These are phyloP conservation scores for Xestia ashworthii DNA, from an alignment of 2,888 invertebrate genomes.

Conservation along the genomic window DNA sequence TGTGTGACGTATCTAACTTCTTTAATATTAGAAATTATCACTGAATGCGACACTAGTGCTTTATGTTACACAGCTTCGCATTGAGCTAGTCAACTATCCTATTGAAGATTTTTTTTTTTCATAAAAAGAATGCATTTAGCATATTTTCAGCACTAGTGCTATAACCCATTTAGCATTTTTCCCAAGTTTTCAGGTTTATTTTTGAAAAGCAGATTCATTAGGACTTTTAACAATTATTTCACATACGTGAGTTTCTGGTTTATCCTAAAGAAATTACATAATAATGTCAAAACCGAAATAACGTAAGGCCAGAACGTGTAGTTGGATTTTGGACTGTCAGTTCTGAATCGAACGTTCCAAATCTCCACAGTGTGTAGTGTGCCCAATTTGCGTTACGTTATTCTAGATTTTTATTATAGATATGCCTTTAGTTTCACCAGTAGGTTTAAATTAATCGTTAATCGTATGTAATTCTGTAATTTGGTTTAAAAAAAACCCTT, in stretches of 20 bases:
- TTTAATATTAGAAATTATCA: background rate
- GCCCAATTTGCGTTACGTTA: background rate
- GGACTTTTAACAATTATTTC: background rate
- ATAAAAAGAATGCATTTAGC: background rate
- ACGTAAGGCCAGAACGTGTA: background rate
- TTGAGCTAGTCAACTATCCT: conserved; percentile 1
- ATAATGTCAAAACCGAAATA: background rate
- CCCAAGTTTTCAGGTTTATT: background rate
- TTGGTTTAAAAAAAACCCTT: background rate
- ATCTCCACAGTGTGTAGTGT: background rate
- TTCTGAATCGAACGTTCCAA: background rate
- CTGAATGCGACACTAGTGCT: conserved; percentile 29
- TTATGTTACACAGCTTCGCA: conserved; percentile 10
- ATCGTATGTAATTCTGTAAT: background rate
- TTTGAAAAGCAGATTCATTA: background rate
- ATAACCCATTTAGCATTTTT: background rate
- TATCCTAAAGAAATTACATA: background rate
- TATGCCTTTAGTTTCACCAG: background rate
- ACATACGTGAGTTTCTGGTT: conserved; percentile 23
- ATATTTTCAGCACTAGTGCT: background rate
- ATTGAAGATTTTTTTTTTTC: background rate
- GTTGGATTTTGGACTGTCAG: background rate
- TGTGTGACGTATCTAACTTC: background rate
- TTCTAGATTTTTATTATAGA: background rate
- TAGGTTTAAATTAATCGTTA: background rate